phyloP scores from a whole-genome alignment of 1,140 invertebrate genomes.

The Brachionus angularis region DNA sequence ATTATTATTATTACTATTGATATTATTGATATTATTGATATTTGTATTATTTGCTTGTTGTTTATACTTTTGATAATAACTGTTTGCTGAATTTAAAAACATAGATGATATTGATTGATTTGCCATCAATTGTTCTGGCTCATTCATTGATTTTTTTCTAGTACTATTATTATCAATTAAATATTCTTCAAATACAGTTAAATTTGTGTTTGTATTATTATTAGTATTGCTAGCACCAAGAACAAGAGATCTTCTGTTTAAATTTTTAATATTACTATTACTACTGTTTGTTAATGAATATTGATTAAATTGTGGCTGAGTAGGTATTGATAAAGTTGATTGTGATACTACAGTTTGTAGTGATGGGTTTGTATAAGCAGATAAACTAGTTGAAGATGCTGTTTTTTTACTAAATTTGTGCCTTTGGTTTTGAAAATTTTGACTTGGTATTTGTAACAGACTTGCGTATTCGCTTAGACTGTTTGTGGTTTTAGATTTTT shows the following conservation, averaged over 20 bases:
- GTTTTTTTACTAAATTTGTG: conserved; percentile 23
- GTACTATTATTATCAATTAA: background rate
- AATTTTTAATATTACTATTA: too few relatives aligned
- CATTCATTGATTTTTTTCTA: background rate
- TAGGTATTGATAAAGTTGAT: background rate
- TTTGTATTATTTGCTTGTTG: background rate
- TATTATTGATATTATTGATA: background rate
- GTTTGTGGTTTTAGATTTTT: conserved; percentile 1
- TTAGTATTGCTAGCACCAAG: background rate
- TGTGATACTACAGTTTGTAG: background rate
- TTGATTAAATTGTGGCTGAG: background rate
- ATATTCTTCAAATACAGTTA: conserved; percentile 14
- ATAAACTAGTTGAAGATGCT: background rate
- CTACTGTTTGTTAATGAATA: too few relatives aligned
- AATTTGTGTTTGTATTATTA: background rate
- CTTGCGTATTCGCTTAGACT: conserved; percentile 1
- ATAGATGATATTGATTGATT: conserved; percentile 9
- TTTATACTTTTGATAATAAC: conserved; percentile 42
- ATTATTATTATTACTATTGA: background rate
- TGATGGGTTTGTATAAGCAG: background rate
- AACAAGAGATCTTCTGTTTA: too few relatives aligned
- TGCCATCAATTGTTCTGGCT: conserved; percentile 14
- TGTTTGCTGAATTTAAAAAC: conserved; percentile 21
- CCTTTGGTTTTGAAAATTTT: background rate
- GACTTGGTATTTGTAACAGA: background rate